Evolutionary conservation across 1,140 invertebrate genomes (phyloP), one percentile per base, ranked within the genome.

Genomic region (Diachasmimorpha longicaudata): DNA sequence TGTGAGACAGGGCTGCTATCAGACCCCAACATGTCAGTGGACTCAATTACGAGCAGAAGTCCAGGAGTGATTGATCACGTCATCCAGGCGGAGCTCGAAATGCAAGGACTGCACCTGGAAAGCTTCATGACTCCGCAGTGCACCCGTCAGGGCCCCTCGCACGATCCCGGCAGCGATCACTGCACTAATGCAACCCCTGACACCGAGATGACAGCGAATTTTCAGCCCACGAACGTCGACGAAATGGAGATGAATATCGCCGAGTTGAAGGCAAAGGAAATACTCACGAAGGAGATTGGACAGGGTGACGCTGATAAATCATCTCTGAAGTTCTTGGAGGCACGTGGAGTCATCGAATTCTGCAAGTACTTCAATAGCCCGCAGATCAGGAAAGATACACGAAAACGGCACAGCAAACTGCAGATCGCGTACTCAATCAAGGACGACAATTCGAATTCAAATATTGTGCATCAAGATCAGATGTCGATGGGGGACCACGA

Each of bases 401-500:
- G 74, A 13, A 70, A 63, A 63, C 74, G 74, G 25, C 66, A 70
- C 23, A 70, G 68, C 25, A 69, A 48, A 42, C 36, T 75, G 11
- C 74, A 75, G 42, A 70, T 75, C n/a, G 74, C 74, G 1, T 75
- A 75, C 44, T 75, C 74, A 6, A 14, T 44, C 1, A 63, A 63
- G 25, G 55, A 75, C 10, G 48, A 44, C 21, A 75, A 70, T 75
- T 44, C 11, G 0, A 70, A 70, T 42, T 4, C 25, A 19, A 16
- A 55, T 19, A 4, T 25, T 23, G 5, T 55, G 0, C 31, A 31
- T 31, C 6, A 6, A 3, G 21, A 72, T 8, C 21, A 39, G 8
- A 58, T 2, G 9, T 1, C 1, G 19, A n/a, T 31, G 39, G 44
- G 6, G 19, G 25, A 23, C 39, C 3, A 42, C n/a, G 25, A 23